These are phyloP conservation scores for Resseliella maxima DNA, from an alignment of 2,888 invertebrate genomes.

Conservation along the genomic window DNA sequence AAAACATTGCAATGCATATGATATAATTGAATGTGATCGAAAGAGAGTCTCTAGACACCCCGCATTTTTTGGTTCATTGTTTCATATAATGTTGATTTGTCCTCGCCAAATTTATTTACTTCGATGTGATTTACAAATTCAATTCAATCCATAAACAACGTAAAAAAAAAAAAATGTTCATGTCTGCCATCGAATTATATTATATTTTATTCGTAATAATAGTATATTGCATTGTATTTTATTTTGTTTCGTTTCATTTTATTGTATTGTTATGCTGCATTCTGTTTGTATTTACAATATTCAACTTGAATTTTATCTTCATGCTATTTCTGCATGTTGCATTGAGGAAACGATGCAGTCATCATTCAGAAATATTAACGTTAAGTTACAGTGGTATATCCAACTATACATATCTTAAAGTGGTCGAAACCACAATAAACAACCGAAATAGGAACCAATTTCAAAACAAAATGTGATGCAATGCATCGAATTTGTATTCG, in stretches of 20 bases:
- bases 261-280: background rate
- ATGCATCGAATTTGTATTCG: background rate
- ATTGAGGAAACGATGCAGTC: slow-evolving; percentile 5
- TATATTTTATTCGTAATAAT: slow-evolving; percentile 48
- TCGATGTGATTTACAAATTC: slow-evolving; percentile 57
- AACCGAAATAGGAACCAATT: slow-evolving; percentile 38
- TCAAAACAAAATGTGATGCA: slow-evolving; percentile 25
- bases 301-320: background rate
- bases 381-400: background rate
- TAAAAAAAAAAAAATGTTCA: slow-evolving; percentile 49
- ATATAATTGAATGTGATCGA: slow-evolving; percentile 33
- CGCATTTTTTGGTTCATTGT: slow-evolving; percentile 41
- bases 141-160: slow-evolving; percentile 56
- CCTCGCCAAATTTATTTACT: slow-evolving; percentile 52
- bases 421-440: slow-evolving; percentile 34
- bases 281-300: background rate
- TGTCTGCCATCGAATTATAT: slow-evolving; percentile 5
- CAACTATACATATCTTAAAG: background rate
- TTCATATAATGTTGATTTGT: slow-evolving; percentile 1
- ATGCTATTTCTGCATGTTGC: background rate
- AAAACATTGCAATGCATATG: background rate
- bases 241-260: background rate
- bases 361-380: slow-evolving; percentile 42
- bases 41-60: slow-evolving; percentile 52
- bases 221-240: background rate